Evolutionary conservation across 2,888 invertebrate species (phyloP), one percentile per base, ranked within the genome.

Genomic region (Meteorus colon): DNA sequence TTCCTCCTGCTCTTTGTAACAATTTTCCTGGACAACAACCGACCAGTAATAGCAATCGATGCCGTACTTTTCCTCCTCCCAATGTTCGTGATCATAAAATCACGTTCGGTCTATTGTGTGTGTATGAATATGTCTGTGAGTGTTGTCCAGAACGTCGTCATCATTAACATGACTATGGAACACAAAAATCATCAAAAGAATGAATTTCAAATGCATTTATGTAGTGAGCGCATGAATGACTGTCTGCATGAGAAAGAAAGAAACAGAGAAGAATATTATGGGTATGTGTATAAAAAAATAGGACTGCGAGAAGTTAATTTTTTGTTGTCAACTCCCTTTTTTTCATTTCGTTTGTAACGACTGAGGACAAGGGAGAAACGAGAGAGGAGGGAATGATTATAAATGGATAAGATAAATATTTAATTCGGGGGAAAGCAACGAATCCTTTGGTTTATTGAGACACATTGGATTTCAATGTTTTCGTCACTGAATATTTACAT

Each of bases 171-270:
- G 77, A 75, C 69, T 55, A 70, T 74, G 63, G 71, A 29, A 45
- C 24, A 63, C 65, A 70, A 27, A 31, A 12, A 69, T 29, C 12
- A 6, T 51, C 51, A 69, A 24, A 55, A 51, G 12, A 74, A 82
- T 75, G 81, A 80, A 85, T 83, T 86, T 84, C 85, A 83, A 78
- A 85, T 84, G 84, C 84, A 85, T 85, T 86, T 84, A 83, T 81
- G 81, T 79, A 78, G 78, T 78, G 78, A 76, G 75, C 77, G 77
- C 77, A 76, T 79, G 79, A 80, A 73, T 75, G 68, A 78, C 77
- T 80, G 80, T 79, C 71, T 77, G 79, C 78, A 77, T 79, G 78
- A 82, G 81, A 76, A 81, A 80, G 74, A 81, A 82, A 73, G 79
- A 79, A 78, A 81, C 76, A 76, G 77, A 78, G 12, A 5, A 41